Conservation (phyloP, 2,797 vertebrate genomes). For the Pempheris klunzingeri region DNA sequence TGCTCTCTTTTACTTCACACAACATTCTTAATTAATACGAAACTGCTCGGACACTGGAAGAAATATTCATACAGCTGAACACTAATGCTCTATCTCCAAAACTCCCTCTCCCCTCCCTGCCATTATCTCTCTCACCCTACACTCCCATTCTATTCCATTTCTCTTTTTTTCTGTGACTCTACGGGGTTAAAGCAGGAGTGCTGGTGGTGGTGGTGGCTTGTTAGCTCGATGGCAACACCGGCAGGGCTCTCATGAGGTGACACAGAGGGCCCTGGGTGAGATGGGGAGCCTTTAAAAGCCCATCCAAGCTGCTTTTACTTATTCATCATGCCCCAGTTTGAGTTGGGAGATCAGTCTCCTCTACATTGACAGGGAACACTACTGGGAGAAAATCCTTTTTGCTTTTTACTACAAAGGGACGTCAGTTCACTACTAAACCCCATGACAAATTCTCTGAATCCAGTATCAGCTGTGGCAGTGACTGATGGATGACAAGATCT, state of each 20-base stretch:
- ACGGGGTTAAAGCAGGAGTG: conserved; percentile 24
- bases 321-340: conserved; percentile 86
- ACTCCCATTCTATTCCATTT: conserved; percentile 21
- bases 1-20: conserved; percentile 12
- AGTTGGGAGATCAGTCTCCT: conserved; percentile 70
- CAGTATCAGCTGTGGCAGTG: conserved; percentile 6
- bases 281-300: conserved; percentile 80
- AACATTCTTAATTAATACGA: conserved; percentile 41
- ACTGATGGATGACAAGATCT: conserved; percentile 29
- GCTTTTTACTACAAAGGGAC: conserved; percentile 43
- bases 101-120: neutral
- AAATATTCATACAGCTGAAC: conserved; percentile 21
- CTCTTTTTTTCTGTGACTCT: conserved; percentile 18
- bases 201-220: conserved; percentile 27
- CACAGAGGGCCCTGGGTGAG: conserved; percentile 51
- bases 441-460: conserved; percentile 21
- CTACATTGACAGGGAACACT: conserved; percentile 61
- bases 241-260: conserved; percentile 52
- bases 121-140: neutral
- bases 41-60: conserved; percentile 22
- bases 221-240: conserved; percentile 35
- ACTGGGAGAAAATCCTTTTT: conserved; percentile 56
- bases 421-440: conserved; percentile 38
- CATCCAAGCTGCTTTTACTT: conserved; percentile 83
- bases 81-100: conserved; percentile 2